A percentile compares a stretch with the other conserved stretches of the same genome.
Conservation (phyloP, 2,888 invertebrate genomes). For the Tipula confusa region DNA sequence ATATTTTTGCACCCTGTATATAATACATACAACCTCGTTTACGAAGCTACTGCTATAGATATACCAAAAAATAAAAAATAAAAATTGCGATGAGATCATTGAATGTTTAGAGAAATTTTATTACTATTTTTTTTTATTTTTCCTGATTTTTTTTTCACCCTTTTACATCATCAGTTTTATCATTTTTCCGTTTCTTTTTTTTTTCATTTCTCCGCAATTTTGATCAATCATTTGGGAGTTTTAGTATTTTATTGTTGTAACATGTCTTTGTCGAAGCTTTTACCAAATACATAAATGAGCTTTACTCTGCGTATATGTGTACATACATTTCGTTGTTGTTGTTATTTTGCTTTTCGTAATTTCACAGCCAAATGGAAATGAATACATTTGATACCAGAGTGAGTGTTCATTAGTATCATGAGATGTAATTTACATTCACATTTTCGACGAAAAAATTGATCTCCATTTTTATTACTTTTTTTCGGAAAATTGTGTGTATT, state of each 20-base stretch:
- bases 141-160: neutral
- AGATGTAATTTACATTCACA: neutral
- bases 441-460: neutral
- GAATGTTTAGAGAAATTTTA: neutral
- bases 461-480: neutral
- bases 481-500: neutral
- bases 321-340: neutral
- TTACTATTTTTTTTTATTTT: neutral
- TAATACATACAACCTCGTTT: neutral
- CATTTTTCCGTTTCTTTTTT: neutral
- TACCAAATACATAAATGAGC: neutral
- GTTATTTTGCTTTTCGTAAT: neutral
- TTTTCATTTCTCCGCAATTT: neutral
- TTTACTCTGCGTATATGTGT: neutral
- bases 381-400: neutral
- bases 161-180: constrained; percentile 20
- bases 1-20: neutral
- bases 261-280: neutral
- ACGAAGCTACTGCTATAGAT: neutral
- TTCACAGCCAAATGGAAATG: neutral
- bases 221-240: constrained; percentile 25
- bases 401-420: constrained; percentile 1
- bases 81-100: neutral
- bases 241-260: neutral
- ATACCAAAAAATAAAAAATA: neutral